Evolutionary conservation across 2,888 invertebrate genomes (phyloP), one percentile per base, ranked within the genome.

Genomic region (Anthrax anthrax): DNA sequence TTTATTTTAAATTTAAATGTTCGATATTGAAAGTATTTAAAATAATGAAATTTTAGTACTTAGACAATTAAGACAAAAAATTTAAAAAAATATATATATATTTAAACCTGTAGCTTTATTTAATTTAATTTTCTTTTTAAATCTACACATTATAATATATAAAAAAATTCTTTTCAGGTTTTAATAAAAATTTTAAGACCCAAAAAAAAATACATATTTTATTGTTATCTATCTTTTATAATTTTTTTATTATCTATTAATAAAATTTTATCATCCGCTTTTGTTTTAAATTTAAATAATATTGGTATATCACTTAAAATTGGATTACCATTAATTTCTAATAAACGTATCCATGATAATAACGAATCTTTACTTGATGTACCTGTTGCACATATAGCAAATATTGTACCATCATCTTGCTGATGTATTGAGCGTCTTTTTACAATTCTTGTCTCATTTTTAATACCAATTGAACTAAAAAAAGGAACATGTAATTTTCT

Each of bases 311-410:
- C 71, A 43, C 76, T 74, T 48, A 96, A 67, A 12, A 72, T 62
- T 0, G 88, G 83, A 69, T 90, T 89, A 1, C 76, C 78, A 58
- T 80, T 70, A 48, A 74, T 75, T 64, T 92, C 85, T 53, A 92
- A 63, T 57, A 84, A 74, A 44, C 89, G 76, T 58, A 94, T 80
- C 92, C 87, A 96, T 0, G 91, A 89, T n/a, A 94, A 67, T 9
- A 96, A 68, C 0, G 95, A 94, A 68, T 94, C 92, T 67, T 88
- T 80, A 48, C 84, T 83, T 16, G 88, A 87, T 12, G 87, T 84
- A 43, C 95, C 95, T 48, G 95, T 94, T 23, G 90, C 89, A 70
- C 91, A 91, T 43, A 91, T 73, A 10, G 83, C 84, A 54, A 89
- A 76, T 57, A 95, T 82, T 1, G 84, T 84, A 5, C 91, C 92